Conservation (phyloP, 2,888 invertebrate genomes). For the Stenotaenia linearis region DNA sequence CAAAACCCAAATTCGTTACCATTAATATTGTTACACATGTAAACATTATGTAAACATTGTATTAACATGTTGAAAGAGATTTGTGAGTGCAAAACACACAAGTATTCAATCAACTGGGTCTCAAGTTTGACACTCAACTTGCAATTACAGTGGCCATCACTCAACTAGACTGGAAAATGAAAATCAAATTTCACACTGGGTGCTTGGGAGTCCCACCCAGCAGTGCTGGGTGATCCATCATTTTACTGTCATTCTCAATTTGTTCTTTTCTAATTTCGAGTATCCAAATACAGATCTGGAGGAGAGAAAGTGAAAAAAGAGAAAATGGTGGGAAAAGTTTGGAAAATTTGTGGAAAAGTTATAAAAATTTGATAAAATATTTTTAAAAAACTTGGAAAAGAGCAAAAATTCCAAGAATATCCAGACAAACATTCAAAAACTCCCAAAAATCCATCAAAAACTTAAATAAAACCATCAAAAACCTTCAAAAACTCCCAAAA, state of each 20-base stretch:
- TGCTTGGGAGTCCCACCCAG: background rate
- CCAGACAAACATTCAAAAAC: background rate
- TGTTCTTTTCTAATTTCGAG: background rate
- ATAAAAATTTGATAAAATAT: too few relatives aligned
- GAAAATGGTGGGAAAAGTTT: too few relatives aligned
- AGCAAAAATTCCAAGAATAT: background rate
- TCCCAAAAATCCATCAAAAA: too few relatives aligned
- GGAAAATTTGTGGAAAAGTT: too few relatives aligned
- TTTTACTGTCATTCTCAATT: background rate
- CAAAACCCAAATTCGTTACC: background rate
- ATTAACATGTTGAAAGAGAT: background rate
- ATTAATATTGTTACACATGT: too few relatives aligned
- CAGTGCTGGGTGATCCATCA: background rate
- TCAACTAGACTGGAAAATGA: background rate
- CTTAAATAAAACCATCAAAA: too few relatives aligned
- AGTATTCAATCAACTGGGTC: background rate
- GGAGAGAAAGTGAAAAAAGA: too few relatives aligned
- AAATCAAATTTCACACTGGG: constrained; percentile 17
- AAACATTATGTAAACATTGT: too few relatives aligned
- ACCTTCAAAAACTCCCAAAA: too few relatives aligned
- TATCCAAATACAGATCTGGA: background rate
- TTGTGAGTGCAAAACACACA: background rate
- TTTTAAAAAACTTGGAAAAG: background rate
- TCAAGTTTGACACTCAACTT: constrained; percentile 14
- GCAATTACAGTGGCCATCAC: constrained; percentile 13